Conservation (phyloP, 2,113 vertebrate genomes). For the Thalassarche chlororhynchos region DNA sequence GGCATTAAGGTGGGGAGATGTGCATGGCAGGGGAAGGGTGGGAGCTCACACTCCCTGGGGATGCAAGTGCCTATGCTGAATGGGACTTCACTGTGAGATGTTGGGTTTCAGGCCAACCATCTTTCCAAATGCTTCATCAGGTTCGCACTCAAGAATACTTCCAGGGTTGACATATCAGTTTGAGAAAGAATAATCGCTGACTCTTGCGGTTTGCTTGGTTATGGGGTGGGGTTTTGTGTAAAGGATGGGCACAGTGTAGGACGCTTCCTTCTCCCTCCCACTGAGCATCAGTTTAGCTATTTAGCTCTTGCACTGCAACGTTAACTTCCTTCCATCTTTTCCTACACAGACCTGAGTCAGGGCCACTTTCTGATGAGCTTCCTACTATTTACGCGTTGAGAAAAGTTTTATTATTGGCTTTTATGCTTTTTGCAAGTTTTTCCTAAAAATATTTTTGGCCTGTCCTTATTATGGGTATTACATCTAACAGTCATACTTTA, state of each 20-base stretch:
- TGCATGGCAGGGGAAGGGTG: not conserved
- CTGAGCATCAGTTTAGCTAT: not conserved
- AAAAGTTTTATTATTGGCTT: conserved; percentile 38
- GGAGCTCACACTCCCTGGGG: not conserved
- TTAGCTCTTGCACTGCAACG: not conserved
- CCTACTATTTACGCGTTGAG: not conserved
- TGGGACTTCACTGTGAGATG: accelerated
- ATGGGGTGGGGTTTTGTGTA: too few species aligned
- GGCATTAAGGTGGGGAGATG: not conserved
- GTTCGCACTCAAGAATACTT: not conserved
- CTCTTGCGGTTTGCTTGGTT: not conserved
- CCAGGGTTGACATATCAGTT: not conserved
- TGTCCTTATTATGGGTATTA: conserved; percentile 17
- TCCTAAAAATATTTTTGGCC: conserved; percentile 37
- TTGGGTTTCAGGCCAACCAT: not conserved
- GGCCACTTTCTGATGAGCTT: not conserved
- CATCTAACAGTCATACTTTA: conserved; percentile 4
- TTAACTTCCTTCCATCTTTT: not conserved
- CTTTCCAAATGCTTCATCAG: not conserved
- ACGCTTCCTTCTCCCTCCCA: not conserved
- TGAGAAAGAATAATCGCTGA: not conserved
- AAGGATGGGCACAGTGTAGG: not conserved
- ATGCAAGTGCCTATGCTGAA: not conserved
- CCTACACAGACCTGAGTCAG: not conserved
- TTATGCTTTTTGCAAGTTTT: conserved; percentile 47